These are phyloP conservation scores for Neelides folsomi DNA, from an alignment of 2,888 invertebrate species.

Conservation along the genomic window DNA sequence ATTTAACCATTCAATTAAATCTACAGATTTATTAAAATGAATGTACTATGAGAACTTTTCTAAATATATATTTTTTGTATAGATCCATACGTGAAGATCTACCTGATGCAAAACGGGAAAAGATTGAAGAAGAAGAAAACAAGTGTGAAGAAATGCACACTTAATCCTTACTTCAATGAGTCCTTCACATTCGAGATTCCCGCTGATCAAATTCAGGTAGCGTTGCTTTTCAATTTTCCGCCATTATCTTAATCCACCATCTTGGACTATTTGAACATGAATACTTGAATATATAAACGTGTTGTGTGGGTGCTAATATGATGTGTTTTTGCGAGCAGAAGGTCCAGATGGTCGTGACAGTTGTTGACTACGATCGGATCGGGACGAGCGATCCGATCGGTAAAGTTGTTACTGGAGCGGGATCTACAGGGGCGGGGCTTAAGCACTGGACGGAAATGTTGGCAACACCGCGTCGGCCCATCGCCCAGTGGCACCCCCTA, in stretches of 20 bases:
- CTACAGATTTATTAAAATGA: no score
- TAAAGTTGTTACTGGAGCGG: constrained; percentile 26
- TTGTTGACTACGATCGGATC: constrained; percentile 29
- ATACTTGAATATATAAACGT: no score
- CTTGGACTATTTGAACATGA: no score
- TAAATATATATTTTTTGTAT: not conserved
- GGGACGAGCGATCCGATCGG: constrained; percentile 30
- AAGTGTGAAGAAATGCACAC: constrained; percentile 32
- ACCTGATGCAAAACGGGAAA: constrained; percentile 28
- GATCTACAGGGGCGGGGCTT: constrained; percentile 24
- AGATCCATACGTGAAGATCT: constrained; percentile 33
- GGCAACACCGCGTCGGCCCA: constrained; percentile 26
- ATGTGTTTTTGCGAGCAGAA: no score
- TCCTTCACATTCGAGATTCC: constrained; percentile 32
- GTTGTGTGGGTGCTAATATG: no score
- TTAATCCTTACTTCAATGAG: constrained; percentile 34
- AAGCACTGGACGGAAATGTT: constrained; percentile 32
- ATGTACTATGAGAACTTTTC: no score
- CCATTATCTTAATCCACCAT: no score
- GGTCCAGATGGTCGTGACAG: constrained; percentile 18
- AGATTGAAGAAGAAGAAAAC: constrained; percentile 34
- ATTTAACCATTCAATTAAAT: no score
- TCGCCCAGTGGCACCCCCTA: constrained; percentile 30
- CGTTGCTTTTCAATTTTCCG: not conserved
- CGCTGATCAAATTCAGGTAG: constrained; percentile 23